Evolutionary conservation across 2,113 vertebrate genomes (phyloP), one percentile per base, ranked within the genome.

Genomic region (Rhinolophus ferrumequinum): DNA sequence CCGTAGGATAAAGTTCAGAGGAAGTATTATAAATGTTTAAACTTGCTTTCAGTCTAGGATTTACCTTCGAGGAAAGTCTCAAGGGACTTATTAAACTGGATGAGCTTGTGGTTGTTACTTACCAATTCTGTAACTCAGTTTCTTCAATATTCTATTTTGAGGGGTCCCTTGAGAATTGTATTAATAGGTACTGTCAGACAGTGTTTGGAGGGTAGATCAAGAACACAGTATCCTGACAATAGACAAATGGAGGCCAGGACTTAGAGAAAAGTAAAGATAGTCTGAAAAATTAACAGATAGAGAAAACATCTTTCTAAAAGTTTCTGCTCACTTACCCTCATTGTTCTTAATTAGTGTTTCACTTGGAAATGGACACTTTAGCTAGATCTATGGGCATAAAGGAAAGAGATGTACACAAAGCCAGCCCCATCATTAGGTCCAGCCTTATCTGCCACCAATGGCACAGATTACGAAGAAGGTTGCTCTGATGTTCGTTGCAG

Each of bases 11-110:
- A 93, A 89, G 16, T 89, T 83, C 66, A 89, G 26, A 91, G 88
- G 16, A 81, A 21, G 30, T 90, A 83, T 84, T 90, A 81, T 26
- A 92, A 85, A 62, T 89, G 21, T 85, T 85, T 84, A 66, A 88
- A 70, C 30, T 94, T 95, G 26, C 58, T 81, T 96, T 22, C 35
- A 88, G 67, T 52, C 26, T 90, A 88, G 30, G 54, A 85, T 94
- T 97, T 95, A 75, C 26, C 30, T 75, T 97, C 41, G 73, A 90
- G 79, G 76, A 80, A 94, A 84, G 44, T 82, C n/a, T 94, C 93
- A 35, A 64, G 28, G 14, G 50, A 22, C 15, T 92, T 64, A 56
- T 79, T 87, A 75, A 95, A 76, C 30, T 95, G 58, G 8, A 21
- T 86, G 50, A 90, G 35, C 21, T 47, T 73, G 13, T 94, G 76